A percentile compares a stretch with the other conserved stretches of the same genome.
Conservation (phyloP, 2,113 vertebrate genomes). For the Psittacula cyanocephala region DNA sequence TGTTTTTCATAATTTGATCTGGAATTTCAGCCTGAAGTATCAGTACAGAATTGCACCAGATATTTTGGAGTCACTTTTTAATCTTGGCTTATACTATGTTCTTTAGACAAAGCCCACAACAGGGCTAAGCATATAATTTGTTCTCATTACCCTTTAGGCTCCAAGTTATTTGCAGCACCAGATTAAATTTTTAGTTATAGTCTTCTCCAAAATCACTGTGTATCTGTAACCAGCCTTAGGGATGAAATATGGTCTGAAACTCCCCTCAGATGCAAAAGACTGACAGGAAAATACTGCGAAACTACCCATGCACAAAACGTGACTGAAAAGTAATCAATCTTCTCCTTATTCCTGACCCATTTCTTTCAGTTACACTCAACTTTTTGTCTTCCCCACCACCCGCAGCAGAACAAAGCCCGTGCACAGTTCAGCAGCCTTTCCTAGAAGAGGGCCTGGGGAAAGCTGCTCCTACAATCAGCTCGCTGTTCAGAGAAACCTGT, state of each 20-base stretch:
- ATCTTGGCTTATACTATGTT: not conserved
- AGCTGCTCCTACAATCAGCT: not conserved
- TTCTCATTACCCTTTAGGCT: not conserved
- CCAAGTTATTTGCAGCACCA: not conserved
- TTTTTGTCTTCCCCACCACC: constrained; percentile 27
- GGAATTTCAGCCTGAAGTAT: not conserved
- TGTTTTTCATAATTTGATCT: not conserved
- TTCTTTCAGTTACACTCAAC: constrained; percentile 21
- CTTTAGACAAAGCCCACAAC: not conserved
- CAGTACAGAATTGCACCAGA: not conserved
- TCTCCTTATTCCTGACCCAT: not conserved
- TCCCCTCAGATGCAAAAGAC: not conserved
- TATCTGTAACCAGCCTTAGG: not conserved
- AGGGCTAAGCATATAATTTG: not conserved
- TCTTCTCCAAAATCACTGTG: not conserved
- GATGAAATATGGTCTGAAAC: not conserved
- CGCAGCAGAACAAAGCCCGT: not conserved
- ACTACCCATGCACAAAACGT: not conserved
- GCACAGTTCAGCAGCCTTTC: not conserved
- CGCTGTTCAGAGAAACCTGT: not conserved
- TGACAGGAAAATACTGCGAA: not conserved
- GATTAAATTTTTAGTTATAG: not conserved
- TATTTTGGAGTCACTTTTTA: not conserved
- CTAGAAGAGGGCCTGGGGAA: not conserved
- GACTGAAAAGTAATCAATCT: constrained; percentile 41